These are phyloP conservation scores for Takifugu ocellatus DNA, from an alignment of 2,797 vertebrate genomes.

Conservation along the genomic window DNA sequence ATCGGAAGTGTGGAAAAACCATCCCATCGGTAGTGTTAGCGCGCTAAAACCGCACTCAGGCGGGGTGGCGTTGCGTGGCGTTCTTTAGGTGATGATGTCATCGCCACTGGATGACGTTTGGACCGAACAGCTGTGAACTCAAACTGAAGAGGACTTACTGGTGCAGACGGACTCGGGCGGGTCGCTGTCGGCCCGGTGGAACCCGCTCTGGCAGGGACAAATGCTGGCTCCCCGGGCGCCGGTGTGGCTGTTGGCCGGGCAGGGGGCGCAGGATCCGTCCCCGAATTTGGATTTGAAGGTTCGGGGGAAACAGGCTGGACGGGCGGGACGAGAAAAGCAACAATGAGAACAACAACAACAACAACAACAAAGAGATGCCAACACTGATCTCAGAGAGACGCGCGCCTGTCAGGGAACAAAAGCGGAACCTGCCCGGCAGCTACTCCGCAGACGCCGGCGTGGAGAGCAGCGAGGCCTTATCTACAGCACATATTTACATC, in stretches of 20 bases:
- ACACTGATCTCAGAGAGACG: slow-evolving; percentile 45
- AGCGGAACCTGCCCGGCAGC: slow-evolving; percentile 11
- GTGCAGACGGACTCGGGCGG: slow-evolving; percentile 87
- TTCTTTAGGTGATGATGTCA: too few relatives aligned
- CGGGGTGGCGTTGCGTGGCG: too few relatives aligned
- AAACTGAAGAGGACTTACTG: slow-evolving; percentile 78
- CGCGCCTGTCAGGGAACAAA: slow-evolving; percentile 39
- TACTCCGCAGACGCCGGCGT: slow-evolving; percentile 13
- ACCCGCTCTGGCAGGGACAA: slow-evolving; percentile 87
- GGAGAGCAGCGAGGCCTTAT: slow-evolving; percentile 42
- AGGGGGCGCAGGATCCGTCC: slow-evolving; percentile 85
- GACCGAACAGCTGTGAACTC: too few relatives aligned
- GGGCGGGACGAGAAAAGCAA: slow-evolving; percentile 18
- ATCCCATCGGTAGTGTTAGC: too few relatives aligned
- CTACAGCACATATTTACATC: slow-evolving; percentile 48
- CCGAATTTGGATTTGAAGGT: slow-evolving; percentile 96
- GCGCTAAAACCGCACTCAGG: too few relatives aligned
- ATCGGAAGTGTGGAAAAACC: too few relatives aligned
- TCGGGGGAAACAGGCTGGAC: slow-evolving; percentile 84
- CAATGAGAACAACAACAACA: slow-evolving; percentile 27
- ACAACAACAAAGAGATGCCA: background rate
- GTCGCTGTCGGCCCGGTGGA: slow-evolving; percentile 90
- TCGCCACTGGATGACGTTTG: too few relatives aligned
- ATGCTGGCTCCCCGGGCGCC: slow-evolving; percentile 81
- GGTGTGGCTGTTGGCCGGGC: slow-evolving; percentile 89